A percentile compares a stretch with the other conserved stretches of the same genome.
phyloP scores from a whole-genome alignment of 1,140 invertebrate genomes.

The Drosophila quadrilineata region DNA sequence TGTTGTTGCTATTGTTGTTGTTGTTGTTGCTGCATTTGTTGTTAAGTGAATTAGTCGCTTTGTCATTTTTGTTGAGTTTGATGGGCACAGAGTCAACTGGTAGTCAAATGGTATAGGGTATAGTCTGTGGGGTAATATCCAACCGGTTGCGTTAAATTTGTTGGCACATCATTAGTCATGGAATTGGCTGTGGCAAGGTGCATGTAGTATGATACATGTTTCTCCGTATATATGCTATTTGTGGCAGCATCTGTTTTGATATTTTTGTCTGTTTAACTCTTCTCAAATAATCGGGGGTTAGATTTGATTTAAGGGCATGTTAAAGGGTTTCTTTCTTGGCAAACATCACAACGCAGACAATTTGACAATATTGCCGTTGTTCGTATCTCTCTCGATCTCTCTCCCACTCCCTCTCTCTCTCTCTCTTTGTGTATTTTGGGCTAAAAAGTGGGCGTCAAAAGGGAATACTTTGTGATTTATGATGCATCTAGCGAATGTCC shows the following conservation, averaged over 20 bases:
- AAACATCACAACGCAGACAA: constrained; percentile 11
- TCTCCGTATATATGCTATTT: no score
- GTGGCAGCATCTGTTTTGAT: constrained; percentile 76
- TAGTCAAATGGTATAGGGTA: not conserved
- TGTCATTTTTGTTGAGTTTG: constrained; percentile 64
- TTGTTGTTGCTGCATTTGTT: constrained; percentile 20
- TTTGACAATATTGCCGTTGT: constrained; percentile 24
- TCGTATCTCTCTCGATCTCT: no score
- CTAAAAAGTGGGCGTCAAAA: constrained; percentile 31
- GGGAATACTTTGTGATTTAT: constrained; percentile 47
- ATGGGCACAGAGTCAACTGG: constrained; percentile 43
- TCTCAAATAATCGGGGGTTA: no score
- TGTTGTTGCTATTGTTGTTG: constrained; percentile 30
- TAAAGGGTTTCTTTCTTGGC: constrained; percentile 48
- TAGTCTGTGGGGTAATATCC: constrained; percentile 8
- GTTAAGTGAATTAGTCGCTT: constrained; percentile 77
- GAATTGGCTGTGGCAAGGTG: constrained; percentile 45
- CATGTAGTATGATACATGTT: no score
- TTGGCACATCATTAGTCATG: constrained; percentile 80
- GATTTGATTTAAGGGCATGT: not conserved
- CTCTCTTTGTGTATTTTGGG: constrained; percentile 1
- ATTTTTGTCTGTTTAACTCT: constrained; percentile 33
- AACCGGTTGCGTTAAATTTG: constrained; percentile 78
- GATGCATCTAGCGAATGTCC: not conserved
- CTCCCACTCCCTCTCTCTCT: no score